Base-by-base conservation (phyloP, 1,140 invertebrate species). In the Sminthurides bifidus region DNA sequence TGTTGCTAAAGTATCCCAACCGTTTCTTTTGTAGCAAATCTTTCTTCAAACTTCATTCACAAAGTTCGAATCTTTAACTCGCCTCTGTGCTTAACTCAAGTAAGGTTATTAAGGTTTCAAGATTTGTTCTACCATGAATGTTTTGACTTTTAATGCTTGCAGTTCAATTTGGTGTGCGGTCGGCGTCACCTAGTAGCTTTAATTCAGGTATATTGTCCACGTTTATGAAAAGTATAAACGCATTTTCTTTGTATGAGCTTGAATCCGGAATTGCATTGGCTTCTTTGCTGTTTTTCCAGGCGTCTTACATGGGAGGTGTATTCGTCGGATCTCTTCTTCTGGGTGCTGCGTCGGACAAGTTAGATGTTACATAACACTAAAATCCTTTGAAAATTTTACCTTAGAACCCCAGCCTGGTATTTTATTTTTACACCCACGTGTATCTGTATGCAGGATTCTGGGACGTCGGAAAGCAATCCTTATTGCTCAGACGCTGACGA, bases 161-260 rank as follows among this genome's bases (percentile, higher is more conserved):
- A 67, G 66, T 67, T 65, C 52, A 33, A 66, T 48, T 46, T 67
- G 17, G 66, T 67, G 12, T 67, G 66, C 38, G 48, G 51, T 2
- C 40, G 50, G 21, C 57, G 58, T 14, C 37, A 48, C 17, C 52
- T 66, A 35, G 55, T 49, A 14, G 56, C 65, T 1, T 55, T 61
- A 1, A 63, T 62, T 33, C 63, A 49, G 46, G 46, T 35, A 49
- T 33, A 26, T 31, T 19, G 17, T 19, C 8, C 8, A 43, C 40
- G 17, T 6, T 43, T 43, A 6, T 8, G 40, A 43, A n/a, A n/a
- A n/a, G n/a, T n/a, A n/a, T n/a, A n/a, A n/a, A n/a, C n/a, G n/a
- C n/a, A n/a, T n/a, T n/a, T n/a, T n/a, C n/a, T n/a, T n/a, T n/a
- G n/a, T n/a, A n/a, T n/a, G n/a, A 45, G 21, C 40, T 17, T 12